A percentile compares a stretch with the other conserved stretches of the same genome.
phyloP scores from a whole-genome alignment of 2,888 invertebrate species.

The Sipha maydis region DNA sequence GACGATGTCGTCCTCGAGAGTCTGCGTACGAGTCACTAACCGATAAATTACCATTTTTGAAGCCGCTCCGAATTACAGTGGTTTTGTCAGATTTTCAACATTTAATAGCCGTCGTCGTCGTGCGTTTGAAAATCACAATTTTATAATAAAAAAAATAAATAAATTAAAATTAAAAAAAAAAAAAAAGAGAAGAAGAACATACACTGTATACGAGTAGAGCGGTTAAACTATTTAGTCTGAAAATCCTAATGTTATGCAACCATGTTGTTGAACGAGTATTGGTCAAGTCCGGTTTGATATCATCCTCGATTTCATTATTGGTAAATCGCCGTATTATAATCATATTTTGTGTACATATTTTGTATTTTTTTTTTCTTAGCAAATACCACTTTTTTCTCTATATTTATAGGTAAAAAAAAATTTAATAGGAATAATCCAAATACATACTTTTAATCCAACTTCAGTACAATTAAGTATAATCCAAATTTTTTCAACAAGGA shows the following conservation, averaged over 20 bases:
- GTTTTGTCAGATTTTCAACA: no score
- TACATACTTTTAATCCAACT: not conserved
- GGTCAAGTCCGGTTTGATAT: conserved; percentile 49
- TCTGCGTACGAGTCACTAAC: not conserved
- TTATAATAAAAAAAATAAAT: not conserved
- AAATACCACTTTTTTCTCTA: conserved; percentile 34
- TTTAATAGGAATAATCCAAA: conserved; percentile 6
- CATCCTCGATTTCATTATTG: conserved; percentile 53
- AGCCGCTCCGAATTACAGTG: no score
- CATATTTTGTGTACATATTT: not conserved
- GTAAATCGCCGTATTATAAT: conserved; percentile 35
- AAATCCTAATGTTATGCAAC: conserved; percentile 42
- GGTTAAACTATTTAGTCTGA: conserved; percentile 10
- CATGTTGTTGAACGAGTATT: conserved; percentile 40
- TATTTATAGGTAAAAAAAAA: not conserved
- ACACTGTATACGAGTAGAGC: not conserved
- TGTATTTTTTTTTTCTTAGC: not conserved
- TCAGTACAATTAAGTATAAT: not conserved
- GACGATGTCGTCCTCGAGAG: conserved; percentile 9
- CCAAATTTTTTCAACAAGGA: conserved; percentile 8
- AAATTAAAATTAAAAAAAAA: no score
- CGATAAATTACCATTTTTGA: not conserved
- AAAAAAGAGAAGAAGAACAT: not conserved
- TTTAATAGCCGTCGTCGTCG: not conserved
- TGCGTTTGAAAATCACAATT: not conserved